A percentile compares a stretch with the other conserved stretches of the same genome.
Conservation (phyloP, 2,113 vertebrate species). For the Misgurnus anguillicaudatus region DNA sequence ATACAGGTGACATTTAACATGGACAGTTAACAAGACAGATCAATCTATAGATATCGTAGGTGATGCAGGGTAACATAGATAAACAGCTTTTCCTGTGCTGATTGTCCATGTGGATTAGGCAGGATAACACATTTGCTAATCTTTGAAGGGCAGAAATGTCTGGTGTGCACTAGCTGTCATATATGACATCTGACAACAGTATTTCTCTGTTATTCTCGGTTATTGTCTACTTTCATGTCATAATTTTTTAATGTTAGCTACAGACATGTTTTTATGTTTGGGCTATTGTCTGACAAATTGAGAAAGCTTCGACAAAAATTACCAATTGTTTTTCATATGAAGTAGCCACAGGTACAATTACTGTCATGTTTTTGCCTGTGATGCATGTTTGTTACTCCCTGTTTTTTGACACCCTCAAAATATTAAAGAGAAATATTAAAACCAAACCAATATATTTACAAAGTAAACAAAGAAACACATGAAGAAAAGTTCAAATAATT, state of each 20-base stretch:
- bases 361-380: background rate
- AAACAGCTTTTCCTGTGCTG: conserved; percentile 32
- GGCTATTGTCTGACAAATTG: background rate
- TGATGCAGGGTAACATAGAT: conserved; percentile 33
- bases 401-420: too few relatives aligned
- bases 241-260: background rate
- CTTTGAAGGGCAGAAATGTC: conserved; percentile 32
- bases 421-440: too few relatives aligned
- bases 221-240: background rate
- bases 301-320: background rate
- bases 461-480: too few relatives aligned
- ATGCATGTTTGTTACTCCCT: too few relatives aligned
- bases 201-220: background rate
- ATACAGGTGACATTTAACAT: background rate
- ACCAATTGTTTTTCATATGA: background rate
- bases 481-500: too few relatives aligned
- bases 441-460: too few relatives aligned
- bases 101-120: conserved; percentile 30
- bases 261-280: background rate
- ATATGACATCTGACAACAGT: conserved; percentile 7
- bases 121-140: conserved; percentile 28
- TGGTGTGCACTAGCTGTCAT: conserved; percentile 2
- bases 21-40: background rate
- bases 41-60: conserved; percentile 3
- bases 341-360: background rate